Percentiles rank a stretch among this genome's conserved stretches.
Evolutionary conservation across 1,140 invertebrate species (phyloP).

Genomic region (Zelostemma sp.): DNA sequence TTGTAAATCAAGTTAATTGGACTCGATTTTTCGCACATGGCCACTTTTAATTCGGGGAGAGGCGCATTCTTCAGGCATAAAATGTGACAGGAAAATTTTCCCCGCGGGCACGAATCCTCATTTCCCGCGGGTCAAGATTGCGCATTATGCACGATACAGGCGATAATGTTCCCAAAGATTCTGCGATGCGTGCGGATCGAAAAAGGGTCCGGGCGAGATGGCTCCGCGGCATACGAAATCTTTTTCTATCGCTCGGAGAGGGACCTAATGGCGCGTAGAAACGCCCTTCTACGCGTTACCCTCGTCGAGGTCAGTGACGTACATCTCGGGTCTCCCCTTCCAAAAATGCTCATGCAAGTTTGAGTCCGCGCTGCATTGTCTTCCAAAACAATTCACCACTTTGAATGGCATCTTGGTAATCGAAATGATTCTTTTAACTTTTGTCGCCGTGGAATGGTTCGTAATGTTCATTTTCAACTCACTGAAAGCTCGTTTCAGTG

Average conservation of each 20-base stretch:
- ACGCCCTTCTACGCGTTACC: conserved; percentile 36
- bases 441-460: background rate
- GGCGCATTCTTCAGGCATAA: background rate
- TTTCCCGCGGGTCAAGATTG: background rate
- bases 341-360: conserved; percentile 9
- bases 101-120: background rate
- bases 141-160: background rate
- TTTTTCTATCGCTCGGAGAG: conserved; percentile 4
- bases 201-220: background rate
- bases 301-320: conserved; percentile 36
- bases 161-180: no score
- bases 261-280: conserved; percentile 43
- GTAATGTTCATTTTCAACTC: no score
- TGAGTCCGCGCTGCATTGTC: background rate
- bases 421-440: background rate
- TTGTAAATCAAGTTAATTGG: background rate
- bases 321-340: conserved; percentile 33
- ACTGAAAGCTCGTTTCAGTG: no score
- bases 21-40: background rate
- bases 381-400: background rate
- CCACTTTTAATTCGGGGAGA: background rate
- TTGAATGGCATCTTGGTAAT: background rate
- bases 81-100: background rate
- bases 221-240: conserved; percentile 12
- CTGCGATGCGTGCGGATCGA: background rate